Evolutionary conservation across 2,888 invertebrate species (phyloP), one percentile per base, ranked within the genome.

Genomic region (Lottia gigantea): DNA sequence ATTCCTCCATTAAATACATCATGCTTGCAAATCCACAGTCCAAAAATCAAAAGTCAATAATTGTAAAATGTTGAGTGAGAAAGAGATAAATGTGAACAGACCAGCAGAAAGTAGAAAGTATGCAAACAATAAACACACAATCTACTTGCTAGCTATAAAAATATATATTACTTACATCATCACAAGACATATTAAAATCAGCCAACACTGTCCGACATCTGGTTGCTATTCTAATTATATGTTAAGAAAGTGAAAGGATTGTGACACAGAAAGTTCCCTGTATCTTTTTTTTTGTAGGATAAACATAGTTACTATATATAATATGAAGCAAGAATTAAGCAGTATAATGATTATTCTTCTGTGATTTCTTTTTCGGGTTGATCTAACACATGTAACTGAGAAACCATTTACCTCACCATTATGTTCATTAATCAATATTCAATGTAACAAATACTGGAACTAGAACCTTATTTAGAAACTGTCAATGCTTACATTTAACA

Each of bases 171-270:
- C 89, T 87, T 82, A 89, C 89, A 87, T 98, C 97, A 87, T 97
- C 97, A 89, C 98, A 98, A 31, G 96, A 96, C 97, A 98, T 97
- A 89, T 98, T 98, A 89, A 97, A 98, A 89, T 98, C 97, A 62
- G 94, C 93, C 68, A 98, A 91, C 1, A 97, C 97, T 67, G 93
- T 93, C 72, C 97, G 91, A 63, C 96, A 96, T 77, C 98, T 91
- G 0, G 96, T 94, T 0, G 97, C 96, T 81, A 98, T 95, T 77
- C 89, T 89, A n/a, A 64, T 55, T 55, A 12, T 7, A 31, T n/a
- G n/a, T 45, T 25, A 45, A 45, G 45, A 40, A 40, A 12, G 45
- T 40, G 26, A 15, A 11, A 40, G 40, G 40, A 6, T 40, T 40
- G 1, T 8, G 40, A 4, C 1, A 40, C n/a, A n/a, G n/a, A n/a